A percentile compares a stretch with the other conserved stretches of the same genome.
phyloP scores from a whole-genome alignment of 2,888 invertebrate genomes.

The Zelleria hepariella region DNA sequence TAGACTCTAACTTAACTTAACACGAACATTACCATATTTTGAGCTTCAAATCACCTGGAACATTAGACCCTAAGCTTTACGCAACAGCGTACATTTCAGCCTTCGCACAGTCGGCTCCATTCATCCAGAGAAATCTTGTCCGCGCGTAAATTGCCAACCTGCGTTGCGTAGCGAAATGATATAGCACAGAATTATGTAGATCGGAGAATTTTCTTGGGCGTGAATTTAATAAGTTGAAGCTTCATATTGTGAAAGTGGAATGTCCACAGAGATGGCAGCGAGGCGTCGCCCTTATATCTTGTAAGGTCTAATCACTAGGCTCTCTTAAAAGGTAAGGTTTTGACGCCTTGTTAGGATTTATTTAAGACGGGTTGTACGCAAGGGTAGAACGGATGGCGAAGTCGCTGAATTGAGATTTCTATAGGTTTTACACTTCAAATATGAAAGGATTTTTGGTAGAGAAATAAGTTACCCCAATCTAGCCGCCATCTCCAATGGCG shows the following conservation, averaged over 20 bases:
- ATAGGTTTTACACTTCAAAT: no score
- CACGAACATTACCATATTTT: no score
- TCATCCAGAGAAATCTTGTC: constrained; percentile 1
- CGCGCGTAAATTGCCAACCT: constrained; percentile 1
- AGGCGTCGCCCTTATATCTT: not conserved
- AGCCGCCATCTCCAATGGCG: no score
- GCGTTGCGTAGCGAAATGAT: constrained; percentile 4
- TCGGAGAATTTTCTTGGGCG: constrained; percentile 10
- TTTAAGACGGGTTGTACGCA: not conserved
- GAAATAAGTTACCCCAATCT: no score
- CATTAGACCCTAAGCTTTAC: no score
- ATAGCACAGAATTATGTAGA: constrained; percentile 9
- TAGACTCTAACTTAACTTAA: no score
- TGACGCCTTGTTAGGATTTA: not conserved
- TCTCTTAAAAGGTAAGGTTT: not conserved
- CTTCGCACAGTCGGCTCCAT: not conserved
- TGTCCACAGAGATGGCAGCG: not conserved
- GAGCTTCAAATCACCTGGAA: no score
- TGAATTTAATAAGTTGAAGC: constrained; percentile 9
- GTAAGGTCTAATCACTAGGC: not conserved
- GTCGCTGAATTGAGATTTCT: no score
- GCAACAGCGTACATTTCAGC: no score
- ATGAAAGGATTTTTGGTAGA: no score
- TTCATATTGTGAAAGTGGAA: constrained; percentile 9
- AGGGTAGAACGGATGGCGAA: no score